Conservation (phyloP, 2,113 vertebrate species). For the Mustelus asterias region DNA sequence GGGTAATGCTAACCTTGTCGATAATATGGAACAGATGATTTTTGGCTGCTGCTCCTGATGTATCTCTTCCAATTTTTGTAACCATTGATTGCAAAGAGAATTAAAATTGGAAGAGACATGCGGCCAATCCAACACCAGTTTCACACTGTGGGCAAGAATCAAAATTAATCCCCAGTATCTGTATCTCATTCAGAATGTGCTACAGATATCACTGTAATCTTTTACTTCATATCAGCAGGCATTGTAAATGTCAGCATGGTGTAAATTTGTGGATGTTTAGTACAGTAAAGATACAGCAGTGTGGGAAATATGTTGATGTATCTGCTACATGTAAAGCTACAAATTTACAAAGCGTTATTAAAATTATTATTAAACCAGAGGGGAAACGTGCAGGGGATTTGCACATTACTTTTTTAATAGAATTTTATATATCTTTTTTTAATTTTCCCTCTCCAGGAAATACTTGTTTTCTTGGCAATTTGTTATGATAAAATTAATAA, state of each 20-base stretch:
- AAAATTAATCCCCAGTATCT: not conserved
- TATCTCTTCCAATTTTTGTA: not conserved
- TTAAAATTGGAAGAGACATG: not conserved
- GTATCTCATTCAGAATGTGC: constrained; percentile 5
- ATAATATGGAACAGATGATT: not conserved
- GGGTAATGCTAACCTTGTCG: not conserved
- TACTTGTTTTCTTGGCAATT: constrained; percentile 21
- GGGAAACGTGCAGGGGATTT: constrained; percentile 15
- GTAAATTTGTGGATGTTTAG: constrained; percentile 11
- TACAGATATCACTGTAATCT: not conserved
- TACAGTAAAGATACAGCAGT: constrained; percentile 16
- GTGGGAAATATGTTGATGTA: constrained; percentile 21
- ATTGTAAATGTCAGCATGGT: constrained; percentile 6
- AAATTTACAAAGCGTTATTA: constrained; percentile 29
- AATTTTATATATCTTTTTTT: constrained; percentile 8
- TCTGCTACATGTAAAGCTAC: constrained; percentile 30
- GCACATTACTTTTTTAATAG: constrained; percentile 27
- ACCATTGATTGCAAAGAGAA: not conserved
- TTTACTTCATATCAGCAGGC: constrained; percentile 1
- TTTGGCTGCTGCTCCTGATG: not conserved
- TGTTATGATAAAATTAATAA: constrained; percentile 17
- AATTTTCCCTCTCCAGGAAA: not conserved
- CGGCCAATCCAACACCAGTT: not conserved
- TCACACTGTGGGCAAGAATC: not conserved
- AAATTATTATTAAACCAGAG: constrained; percentile 19